Evolutionary conservation across 2,797 vertebrate genomes (phyloP), one percentile per base, ranked within the genome.

Genomic region (Sebastes iracundus): DNA sequence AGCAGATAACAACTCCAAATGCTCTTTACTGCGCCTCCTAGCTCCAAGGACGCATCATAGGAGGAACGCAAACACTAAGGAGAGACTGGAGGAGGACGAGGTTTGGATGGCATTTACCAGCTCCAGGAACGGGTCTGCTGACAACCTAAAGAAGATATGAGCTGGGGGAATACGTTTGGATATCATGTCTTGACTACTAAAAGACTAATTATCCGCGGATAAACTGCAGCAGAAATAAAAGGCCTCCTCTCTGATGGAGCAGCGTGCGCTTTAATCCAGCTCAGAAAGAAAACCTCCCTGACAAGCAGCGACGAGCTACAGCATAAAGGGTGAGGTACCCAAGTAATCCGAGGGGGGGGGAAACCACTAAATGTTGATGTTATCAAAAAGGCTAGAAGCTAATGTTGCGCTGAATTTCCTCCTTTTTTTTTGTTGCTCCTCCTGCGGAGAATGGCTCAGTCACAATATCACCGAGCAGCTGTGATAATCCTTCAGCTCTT

Each of bases 291-390:
- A 82, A 86, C 75, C 84, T 83, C 83, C 83, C 75, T 79, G 88
- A 87, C 85, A 81, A 90, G 74, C 83, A 58, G 85, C 79, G 86
- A 86, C 88, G 62, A 87, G 93, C 90, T 77, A 91, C 91, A 78
- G 88, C 87, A 42, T 38, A 83, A 86, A 90, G 93, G 94, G 94
- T 94, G 92, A 95, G 94, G 72, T 74, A 35, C 71, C 33, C 18
- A 63, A 46, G 82, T 35, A n/a, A 56, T 4, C 30, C 6, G 52
- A 5, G 61, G 23, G 28, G 22, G 28, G 22, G 4, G 4, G 20
- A 30, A 30, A 35, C 2, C 69, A 59, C 38, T 76, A 35, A n/a
- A 71, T 68, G 60, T 77, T 62, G 77, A 25, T 67, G 35, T 60
- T 46, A 46, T 46, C 6, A 14, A 38, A 64, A 42, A 38, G 7